Evolutionary conservation across 2,888 invertebrate species (phyloP), one percentile per base, ranked within the genome.

Genomic region (Drosophila anomalata): DNA sequence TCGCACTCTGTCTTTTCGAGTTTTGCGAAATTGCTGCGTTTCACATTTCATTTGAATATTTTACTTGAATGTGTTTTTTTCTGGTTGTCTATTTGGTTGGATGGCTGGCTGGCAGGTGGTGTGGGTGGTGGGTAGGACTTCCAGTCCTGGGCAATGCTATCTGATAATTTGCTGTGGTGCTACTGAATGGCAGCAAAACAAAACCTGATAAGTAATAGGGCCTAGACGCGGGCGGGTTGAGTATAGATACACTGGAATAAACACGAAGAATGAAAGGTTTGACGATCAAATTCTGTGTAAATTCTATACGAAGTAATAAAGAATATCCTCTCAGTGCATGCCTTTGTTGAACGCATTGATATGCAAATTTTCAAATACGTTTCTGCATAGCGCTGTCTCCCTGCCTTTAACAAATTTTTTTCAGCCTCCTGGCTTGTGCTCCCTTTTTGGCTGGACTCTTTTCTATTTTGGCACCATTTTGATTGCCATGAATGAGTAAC

Each of bases 401-500:
- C 31, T n/a, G 36, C 39, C 31, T 53, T 41, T 42, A 12, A 14
- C 50, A 36, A 8, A 20, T 41, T 61, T 70, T 69, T 69, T 61
- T 50, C 72, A 14, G 52, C 31, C 59, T 55, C 57, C 51, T 36
- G 41, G 20, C 24, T 56, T 47, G 46, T 46, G 52, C 24, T 63
- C 41, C 52, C 47, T 42, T 60, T 59, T 48, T 72, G 54, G 66
- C 66, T 58, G 66, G 53, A 73, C 63, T 62, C 81, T 82, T 86
- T 88, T 68, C 77, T 80, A 77, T 84, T 82, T 82, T 77, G 87
- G 79, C 86, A 81, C 82, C 87, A 82, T 87, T 89, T 84, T 84
- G 84, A 89, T 87, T 82, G 82, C 79, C 76, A 87, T 87, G 88
- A 85, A 90, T 90, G 90, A 90, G 89, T 89, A 90, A 90, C 90